Conservation (phyloP, 2,113 vertebrate genomes). For the Sterrhoptilus dennistouni region DNA sequence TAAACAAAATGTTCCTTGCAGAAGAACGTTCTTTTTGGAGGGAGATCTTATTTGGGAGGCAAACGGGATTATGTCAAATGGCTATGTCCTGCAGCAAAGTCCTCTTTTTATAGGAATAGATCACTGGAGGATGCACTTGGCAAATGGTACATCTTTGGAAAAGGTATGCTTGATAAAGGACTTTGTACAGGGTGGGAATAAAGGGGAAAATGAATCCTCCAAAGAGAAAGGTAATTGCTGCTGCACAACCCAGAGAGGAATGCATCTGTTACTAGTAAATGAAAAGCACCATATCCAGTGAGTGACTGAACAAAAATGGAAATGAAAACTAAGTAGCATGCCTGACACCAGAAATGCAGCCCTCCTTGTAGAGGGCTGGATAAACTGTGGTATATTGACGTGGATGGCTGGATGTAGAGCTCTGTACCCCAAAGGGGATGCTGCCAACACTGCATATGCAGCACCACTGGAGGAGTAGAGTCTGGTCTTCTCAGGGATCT, state of each 20-base stretch:
- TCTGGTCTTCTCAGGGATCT: background rate
- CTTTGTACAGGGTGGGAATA: background rate
- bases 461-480: background rate
- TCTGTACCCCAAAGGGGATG: background rate
- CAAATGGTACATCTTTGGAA: background rate
- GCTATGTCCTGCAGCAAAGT: background rate
- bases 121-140: background rate
- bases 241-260: background rate
- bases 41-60: background rate
- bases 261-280: background rate
- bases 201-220: background rate
- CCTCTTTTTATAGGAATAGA: background rate
- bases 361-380: background rate
- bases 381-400: background rate
- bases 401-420: background rate
- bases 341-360: background rate
- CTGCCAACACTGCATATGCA: background rate
- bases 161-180: background rate
- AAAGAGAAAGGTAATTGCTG: background rate
- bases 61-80: background rate
- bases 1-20: conserved; percentile 35
- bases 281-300: background rate
- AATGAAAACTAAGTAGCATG: background rate
- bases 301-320: background rate
- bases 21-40: background rate